Evolutionary conservation across 2,888 invertebrate genomes (phyloP).

Genomic region (Clitarchus hookeri): DNA sequence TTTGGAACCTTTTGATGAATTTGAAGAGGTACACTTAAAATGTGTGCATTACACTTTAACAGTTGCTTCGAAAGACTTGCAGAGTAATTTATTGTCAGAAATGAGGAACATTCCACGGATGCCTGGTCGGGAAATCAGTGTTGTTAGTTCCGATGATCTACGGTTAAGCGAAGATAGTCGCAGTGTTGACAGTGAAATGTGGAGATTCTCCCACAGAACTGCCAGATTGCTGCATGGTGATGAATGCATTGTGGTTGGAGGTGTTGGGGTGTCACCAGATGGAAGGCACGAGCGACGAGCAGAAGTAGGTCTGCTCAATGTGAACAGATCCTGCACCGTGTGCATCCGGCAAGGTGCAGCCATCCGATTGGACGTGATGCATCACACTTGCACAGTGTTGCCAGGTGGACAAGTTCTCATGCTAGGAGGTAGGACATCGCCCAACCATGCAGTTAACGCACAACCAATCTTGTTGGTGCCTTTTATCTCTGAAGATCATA

Average conservation of each 20-base stretch:
- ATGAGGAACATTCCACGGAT: not conserved
- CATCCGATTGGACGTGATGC: constrained; percentile 37
- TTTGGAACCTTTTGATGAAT: constrained; percentile 58
- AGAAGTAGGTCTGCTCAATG: not conserved
- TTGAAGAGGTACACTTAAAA: constrained; percentile 57
- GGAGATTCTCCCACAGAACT: constrained; percentile 34
- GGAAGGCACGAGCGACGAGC: constrained; percentile 29
- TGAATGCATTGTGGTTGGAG: constrained; percentile 37
- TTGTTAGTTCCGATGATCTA: not conserved
- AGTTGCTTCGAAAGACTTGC: constrained; percentile 49
- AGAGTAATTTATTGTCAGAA: constrained; percentile 10
- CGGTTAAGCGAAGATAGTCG: no score
- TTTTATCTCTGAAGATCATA: not conserved
- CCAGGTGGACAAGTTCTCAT: constrained; percentile 44
- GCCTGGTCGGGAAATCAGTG: not conserved
- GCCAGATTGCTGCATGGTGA: constrained; percentile 17
- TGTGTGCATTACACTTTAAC: constrained; percentile 56
- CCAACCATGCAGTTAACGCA: constrained; percentile 43
- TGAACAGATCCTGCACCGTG: not conserved
- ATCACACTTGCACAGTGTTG: constrained; percentile 41
- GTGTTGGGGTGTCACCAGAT: constrained; percentile 39
- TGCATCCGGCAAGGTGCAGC: not conserved
- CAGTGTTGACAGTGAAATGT: not conserved
- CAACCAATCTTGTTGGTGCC: constrained; percentile 31
- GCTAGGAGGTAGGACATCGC: constrained; percentile 54